These are phyloP conservation scores for Bucorvus abyssinicus DNA, from an alignment of 2,797 vertebrate species.

Conservation along the genomic window DNA sequence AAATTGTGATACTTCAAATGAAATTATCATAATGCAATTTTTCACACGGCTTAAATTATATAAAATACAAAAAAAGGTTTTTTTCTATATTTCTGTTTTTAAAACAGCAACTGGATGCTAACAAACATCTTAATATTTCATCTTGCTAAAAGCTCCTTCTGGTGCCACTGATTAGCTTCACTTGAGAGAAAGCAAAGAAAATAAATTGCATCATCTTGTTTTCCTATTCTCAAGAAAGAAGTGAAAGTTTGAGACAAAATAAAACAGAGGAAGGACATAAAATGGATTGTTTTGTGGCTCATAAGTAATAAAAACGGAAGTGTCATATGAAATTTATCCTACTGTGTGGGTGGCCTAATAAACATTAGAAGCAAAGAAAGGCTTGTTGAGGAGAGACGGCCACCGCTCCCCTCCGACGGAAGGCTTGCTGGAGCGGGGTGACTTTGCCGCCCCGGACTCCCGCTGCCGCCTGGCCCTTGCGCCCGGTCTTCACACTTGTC, in stretches of 20 bases:
- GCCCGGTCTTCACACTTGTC: conserved; percentile 10
- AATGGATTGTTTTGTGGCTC: conserved; percentile 75
- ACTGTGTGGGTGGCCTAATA: conserved; percentile 77
- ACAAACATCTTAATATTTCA: background rate
- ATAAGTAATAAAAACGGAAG: conserved; percentile 87
- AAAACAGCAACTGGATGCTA: background rate
- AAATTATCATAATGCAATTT: background rate
- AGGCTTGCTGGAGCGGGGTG: conserved; percentile 68
- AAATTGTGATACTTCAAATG: conserved; percentile 26
- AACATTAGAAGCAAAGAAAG: conserved; percentile 73
- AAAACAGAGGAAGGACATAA: conserved; percentile 72
- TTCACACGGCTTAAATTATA: background rate
- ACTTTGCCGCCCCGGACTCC: conserved; percentile 68
- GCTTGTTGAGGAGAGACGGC: conserved; percentile 75
- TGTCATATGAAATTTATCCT: conserved; percentile 83
- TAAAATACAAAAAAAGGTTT: background rate
- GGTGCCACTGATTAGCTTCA: background rate
- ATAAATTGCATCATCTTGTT: conserved; percentile 57
- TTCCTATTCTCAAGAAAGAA: conserved; percentile 63
- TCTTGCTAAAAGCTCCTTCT: background rate
- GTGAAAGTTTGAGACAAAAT: conserved; percentile 72
- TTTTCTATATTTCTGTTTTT: background rate
- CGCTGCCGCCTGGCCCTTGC: conserved; percentile 56
- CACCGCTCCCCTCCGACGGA: conserved; percentile 59
- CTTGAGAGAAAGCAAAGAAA: background rate